Base-by-base conservation (phyloP, 2,888 invertebrate species). In the Hydraecia micacea region DNA sequence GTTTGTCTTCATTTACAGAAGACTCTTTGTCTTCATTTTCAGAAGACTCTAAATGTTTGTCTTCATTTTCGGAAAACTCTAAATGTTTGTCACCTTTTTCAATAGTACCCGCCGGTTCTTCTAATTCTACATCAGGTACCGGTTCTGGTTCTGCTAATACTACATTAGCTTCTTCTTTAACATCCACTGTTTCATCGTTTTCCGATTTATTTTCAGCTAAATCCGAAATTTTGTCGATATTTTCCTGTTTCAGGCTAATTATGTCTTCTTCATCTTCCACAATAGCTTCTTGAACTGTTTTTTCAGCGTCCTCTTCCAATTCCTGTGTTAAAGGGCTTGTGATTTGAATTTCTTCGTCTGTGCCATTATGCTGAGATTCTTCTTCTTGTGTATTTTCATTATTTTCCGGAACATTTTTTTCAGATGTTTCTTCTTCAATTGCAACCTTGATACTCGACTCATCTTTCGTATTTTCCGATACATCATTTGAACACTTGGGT, bases 211-310 rank as follows among this genome's bases (percentile, higher is more conserved):
- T 78, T 49, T 65, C 65, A 15, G 21, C 52, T 42, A 28, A 46
- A 18, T 69, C 49, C 32, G 49, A 7, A 72, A 73, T 73, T 74
- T 66, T 25, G n/a, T 68, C 52, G 1, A 28, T 11, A 58, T 71
- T 58, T 76, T 75, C 52, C 2, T 79, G 68, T 36, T 73, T 66
- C 28, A 75, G 62, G n/a, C 52, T 79, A 66, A 80, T 80, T 36
- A 80, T 81, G 28, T 84, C 75, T 60, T 82, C 80, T 78, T 82
- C 74, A 46, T 70, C 58, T 66, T 78, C 62, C 9, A 36, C 65
- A 52, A 71, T 70, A 52, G 75, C 73, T 73, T 81, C 84, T 66
- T 89, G 73, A 55, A 85, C 86, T 70, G 49, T 71, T 71, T 88
- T 84, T 28, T 77, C 65, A 36, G 76, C n/a, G 70, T 85, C 72